Conservation (phyloP, 2,888 invertebrate species). For the Drosophila longiperda region DNA sequence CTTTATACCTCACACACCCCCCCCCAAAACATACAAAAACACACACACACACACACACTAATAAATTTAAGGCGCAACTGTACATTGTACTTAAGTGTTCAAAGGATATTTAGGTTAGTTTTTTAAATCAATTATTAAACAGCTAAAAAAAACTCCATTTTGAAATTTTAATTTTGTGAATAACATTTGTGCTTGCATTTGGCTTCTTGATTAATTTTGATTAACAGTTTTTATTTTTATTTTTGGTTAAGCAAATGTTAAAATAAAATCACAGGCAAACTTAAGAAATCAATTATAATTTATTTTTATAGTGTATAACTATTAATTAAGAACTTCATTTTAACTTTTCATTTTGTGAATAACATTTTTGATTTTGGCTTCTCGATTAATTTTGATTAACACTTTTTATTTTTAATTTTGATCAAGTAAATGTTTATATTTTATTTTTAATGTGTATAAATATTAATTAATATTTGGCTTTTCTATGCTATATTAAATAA, state of each 20-base stretch:
- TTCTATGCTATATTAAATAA: background rate
- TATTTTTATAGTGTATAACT: too few species aligned
- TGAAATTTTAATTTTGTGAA: background rate
- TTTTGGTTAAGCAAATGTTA: background rate
- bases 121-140: background rate
- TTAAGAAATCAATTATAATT: too few species aligned
- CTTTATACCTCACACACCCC: slow-evolving; percentile 84
- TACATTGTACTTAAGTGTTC: slow-evolving; percentile 85
- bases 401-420: too few species aligned
- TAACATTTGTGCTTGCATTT: background rate
- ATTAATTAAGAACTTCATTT: too few species aligned
- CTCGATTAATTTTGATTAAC: too few species aligned
- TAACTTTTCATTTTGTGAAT: too few species aligned
- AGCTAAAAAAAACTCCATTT: background rate
- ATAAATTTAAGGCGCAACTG: slow-evolving; percentile 79
- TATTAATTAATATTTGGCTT: background rate
- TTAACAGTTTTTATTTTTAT: background rate
- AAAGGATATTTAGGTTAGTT: slow-evolving; percentile 80
- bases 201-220: background rate
- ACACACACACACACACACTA: slow-evolving; percentile 28
- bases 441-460: background rate
- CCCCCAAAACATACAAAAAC: slow-evolving; percentile 39
- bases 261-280: too few species aligned
- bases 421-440: too few species aligned
- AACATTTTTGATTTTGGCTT: background rate